Evolutionary conservation across 2,888 invertebrate species (phyloP), one percentile per base, ranked within the genome.

Genomic region (Apocheima hispidaria): DNA sequence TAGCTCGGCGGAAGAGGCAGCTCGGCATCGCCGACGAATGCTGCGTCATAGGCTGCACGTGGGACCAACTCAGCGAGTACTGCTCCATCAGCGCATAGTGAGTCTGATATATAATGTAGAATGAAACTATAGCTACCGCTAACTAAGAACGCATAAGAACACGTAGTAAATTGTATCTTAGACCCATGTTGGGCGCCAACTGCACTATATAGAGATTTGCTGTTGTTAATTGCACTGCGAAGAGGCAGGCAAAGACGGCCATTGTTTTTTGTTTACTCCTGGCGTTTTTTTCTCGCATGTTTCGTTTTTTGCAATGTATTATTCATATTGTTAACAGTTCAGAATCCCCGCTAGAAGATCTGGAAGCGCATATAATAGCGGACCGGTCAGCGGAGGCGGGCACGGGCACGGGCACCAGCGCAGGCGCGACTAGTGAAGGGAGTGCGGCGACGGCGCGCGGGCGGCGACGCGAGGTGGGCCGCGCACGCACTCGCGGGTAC

Each of bases 1-100:
- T 78, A 43, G 78, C 81, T 60, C 77, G 91, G 57, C 83, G 86
- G 65, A 85, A 81, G 74, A 80, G 92, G 64, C 83, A 88, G 57
- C 76, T 83, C 36, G 90, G 92, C 60, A 92, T 92, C 65, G 91
- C 88, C 30, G 92, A 92, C 68, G 86, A 91, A 72, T 92, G 92
- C 76, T 92, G 92, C 73, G 79, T 82, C 26, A 78, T 82, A 60
- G 89, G 90, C 9, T 92, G 92, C 73, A 88, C 87, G 4, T 84
- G 82, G 84, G 82, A 86, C 52, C 87, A 91, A 61, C 86, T 92
- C 60, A 85, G 75, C 72, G 85, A 88, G 71, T 92, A 92, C 73
- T 92, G 92, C 72, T 87, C 89, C n/a, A 81, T 90, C 52, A 90
- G 84, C 70, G 84, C 86, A 41, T 84, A 83, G 91, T 92, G 78